Percentiles rank a stretch among this genome's conserved stretches.
Evolutionary conservation across 2,797 vertebrate species (phyloP).

Genomic region (Triplophysa yarkandensis): DNA sequence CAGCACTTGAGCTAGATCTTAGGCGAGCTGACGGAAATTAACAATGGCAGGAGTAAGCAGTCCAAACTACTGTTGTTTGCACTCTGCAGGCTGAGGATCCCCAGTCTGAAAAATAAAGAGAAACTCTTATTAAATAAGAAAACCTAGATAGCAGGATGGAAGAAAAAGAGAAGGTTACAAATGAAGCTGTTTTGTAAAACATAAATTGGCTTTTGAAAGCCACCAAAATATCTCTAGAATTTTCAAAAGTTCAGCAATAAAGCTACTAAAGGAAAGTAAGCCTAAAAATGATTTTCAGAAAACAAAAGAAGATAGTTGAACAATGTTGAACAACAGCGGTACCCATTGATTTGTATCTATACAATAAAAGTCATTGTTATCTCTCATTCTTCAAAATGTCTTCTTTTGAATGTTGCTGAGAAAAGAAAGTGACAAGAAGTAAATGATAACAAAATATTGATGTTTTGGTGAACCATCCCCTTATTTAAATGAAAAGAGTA

Average conservation of each 20-base stretch:
- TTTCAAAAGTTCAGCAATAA: not conserved
- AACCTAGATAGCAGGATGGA: not conserved
- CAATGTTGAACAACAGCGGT: too few relatives aligned
- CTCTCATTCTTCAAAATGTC: too few relatives aligned
- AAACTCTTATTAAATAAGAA: not conserved
- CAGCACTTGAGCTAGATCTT: constrained; percentile 51
- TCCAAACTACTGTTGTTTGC: constrained; percentile 94
- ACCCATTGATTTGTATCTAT: too few relatives aligned
- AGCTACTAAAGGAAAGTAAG: not conserved
- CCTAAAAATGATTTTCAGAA: too few relatives aligned
- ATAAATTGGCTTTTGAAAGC: constrained; percentile 26
- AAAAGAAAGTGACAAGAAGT: too few relatives aligned
- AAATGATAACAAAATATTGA: not conserved
- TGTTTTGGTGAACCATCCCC: too few relatives aligned
- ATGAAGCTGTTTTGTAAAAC: constrained; percentile 30
- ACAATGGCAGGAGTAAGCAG: constrained; percentile 66
- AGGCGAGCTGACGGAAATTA: constrained; percentile 59
- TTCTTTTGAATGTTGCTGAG: too few relatives aligned
- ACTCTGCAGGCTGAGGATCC: constrained; percentile 92
- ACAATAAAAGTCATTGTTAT: too few relatives aligned
- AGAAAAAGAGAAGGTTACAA: constrained; percentile 3
- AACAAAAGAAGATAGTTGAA: too few relatives aligned
- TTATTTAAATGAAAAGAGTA: too few relatives aligned
- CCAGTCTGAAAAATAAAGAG: constrained; percentile 78
- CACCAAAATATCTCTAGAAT: not conserved